These are phyloP conservation scores for Callithrix jacchus DNA, from an alignment of 2,113 vertebrate genomes.

Conservation along the genomic window DNA sequence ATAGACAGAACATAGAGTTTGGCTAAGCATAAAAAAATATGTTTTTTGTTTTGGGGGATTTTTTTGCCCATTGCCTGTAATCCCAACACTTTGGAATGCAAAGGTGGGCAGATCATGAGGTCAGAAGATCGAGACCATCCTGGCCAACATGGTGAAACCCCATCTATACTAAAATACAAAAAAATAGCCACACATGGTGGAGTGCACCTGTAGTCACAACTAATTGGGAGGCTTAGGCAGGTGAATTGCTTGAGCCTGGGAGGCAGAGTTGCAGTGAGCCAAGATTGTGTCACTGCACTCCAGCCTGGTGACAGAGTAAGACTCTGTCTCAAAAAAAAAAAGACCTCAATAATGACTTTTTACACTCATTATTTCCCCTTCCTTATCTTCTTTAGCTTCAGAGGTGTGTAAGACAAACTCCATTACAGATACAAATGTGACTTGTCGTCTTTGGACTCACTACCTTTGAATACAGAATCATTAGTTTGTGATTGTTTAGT, in stretches of 20 bases:
- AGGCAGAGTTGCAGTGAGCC: neutral
- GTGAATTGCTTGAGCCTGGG: neutral
- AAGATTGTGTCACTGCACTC: neutral
- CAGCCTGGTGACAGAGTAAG: neutral
- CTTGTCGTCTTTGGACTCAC: neutral
- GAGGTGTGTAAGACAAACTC: no score
- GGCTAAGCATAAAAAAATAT: no score
- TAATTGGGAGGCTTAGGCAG: neutral
- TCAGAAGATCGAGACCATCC: neutral
- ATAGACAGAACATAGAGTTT: neutral
- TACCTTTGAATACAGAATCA: neutral
- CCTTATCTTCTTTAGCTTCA: neutral
- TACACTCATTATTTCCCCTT: neutral
- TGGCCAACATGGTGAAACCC: neutral
- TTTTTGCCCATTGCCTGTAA: neutral
- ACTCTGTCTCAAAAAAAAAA: neutral
- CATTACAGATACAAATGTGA: neutral
- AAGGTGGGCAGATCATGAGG: neutral
- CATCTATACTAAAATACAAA: neutral
- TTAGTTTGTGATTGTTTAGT: neutral
- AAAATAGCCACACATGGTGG: neutral
- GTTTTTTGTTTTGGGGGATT: neutral
- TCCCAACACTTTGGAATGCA: neutral
- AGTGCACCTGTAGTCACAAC: neutral
- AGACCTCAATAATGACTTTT: neutral